These are phyloP conservation scores for Vimba vimba DNA, from an alignment of 2,113 vertebrate species.

Conservation along the genomic window DNA sequence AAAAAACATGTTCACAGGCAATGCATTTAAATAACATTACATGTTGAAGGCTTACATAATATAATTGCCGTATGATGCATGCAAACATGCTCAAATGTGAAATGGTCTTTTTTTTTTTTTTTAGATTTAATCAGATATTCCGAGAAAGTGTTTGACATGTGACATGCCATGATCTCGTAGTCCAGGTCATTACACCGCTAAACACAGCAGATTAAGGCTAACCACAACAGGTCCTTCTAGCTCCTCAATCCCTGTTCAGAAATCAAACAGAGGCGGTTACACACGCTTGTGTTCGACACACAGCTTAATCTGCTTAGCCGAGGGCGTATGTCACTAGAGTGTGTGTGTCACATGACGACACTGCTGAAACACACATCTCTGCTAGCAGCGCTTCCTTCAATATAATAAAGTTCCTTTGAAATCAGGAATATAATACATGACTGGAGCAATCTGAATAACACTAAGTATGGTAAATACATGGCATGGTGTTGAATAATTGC, in stretches of 20 bases:
- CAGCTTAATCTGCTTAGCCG: slow-evolving; percentile 6
- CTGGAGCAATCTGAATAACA: too few relatives aligned
- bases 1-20: not conserved
- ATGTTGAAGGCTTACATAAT: not conserved
- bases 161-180: not conserved
- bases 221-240: not conserved
- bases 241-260: not conserved
- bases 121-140: not conserved
- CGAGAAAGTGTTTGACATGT: not conserved
- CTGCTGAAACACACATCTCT: not conserved
- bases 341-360: not conserved
- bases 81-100: not conserved
- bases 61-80: not conserved
- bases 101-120: not conserved
- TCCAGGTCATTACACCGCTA: not conserved
- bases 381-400: not conserved
- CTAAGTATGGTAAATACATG: too few relatives aligned
- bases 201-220: not conserved
- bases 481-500: too few relatives aligned
- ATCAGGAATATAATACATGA: too few relatives aligned
- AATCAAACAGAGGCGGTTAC: not conserved
- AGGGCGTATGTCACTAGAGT: not conserved
- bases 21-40: not conserved
- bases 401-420: too few relatives aligned
- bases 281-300: not conserved